Conservation (phyloP, 1,140 invertebrate genomes). For the Lethrus apterus region DNA sequence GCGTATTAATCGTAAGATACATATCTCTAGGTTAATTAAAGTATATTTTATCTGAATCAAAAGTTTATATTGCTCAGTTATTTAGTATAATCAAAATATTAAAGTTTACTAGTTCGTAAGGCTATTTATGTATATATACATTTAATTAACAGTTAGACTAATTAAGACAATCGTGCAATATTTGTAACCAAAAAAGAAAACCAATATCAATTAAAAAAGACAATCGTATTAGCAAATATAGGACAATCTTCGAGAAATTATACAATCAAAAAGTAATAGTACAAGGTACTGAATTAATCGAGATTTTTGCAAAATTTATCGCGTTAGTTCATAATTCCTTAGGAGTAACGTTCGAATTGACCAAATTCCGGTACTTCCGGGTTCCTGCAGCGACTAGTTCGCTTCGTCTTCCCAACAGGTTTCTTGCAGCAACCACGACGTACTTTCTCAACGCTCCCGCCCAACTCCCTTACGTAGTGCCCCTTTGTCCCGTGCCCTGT, state of each 20-base stretch:
- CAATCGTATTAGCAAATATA: slow-evolving; percentile 20
- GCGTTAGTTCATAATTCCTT: too few species aligned
- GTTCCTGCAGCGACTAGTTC: slow-evolving; percentile 20
- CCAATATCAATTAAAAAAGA: slow-evolving; percentile 21
- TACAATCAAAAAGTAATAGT: too few species aligned
- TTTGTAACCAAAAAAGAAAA: slow-evolving; percentile 21
- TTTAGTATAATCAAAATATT: slow-evolving; percentile 21
- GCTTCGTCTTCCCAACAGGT: slow-evolving; percentile 11
- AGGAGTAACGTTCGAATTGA: too few species aligned
- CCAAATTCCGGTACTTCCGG: too few species aligned
- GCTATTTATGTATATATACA: background rate
- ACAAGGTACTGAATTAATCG: too few species aligned
- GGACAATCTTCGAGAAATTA: too few species aligned
- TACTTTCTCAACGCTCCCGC: slow-evolving; percentile 39
- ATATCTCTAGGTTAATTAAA: slow-evolving; percentile 17
- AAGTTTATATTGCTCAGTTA: slow-evolving; percentile 30
- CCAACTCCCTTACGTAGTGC: slow-evolving; percentile 41
- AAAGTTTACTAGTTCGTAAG: background rate
- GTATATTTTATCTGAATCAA: slow-evolving; percentile 26
- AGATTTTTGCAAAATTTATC: too few species aligned
- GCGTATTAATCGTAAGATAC: slow-evolving; percentile 11
- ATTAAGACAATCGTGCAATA: slow-evolving; percentile 37
- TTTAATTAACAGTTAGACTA: slow-evolving; percentile 1
- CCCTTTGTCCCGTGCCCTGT: slow-evolving; percentile 38
- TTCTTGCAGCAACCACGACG: slow-evolving; percentile 36